Percentiles rank a stretch among this genome's conserved stretches.
These are phyloP conservation scores for Drosophila watanabei DNA, from an alignment of 1,140 invertebrate species.

Conservation along the genomic window DNA sequence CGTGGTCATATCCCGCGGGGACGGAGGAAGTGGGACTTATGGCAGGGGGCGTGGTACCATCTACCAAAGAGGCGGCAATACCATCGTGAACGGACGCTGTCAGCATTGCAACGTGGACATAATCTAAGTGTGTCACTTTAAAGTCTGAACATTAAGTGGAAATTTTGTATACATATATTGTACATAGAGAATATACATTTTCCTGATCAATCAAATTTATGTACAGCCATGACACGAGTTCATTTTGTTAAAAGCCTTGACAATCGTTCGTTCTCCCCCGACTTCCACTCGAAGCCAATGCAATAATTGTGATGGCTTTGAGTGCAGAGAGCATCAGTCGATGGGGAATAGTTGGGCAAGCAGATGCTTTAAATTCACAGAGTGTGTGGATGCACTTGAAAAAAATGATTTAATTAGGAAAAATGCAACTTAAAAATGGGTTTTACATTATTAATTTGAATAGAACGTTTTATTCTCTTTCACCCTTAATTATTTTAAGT, in stretches of 20 bases:
- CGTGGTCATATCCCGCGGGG: constrained; percentile 49
- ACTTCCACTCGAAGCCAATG: constrained; percentile 8
- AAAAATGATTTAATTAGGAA: neutral
- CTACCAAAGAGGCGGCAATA: constrained; percentile 44
- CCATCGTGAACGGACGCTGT: constrained; percentile 63
- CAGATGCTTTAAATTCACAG: constrained; percentile 4
- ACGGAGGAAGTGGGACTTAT: neutral
- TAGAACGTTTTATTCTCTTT: neutral
- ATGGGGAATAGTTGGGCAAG: constrained; percentile 8
- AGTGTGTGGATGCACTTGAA: neutral
- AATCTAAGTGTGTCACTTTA: constrained; percentile 19
- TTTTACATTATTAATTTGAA: too few relatives aligned
- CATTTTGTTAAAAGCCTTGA: constrained; percentile 48
- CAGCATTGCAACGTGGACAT: constrained; percentile 63
- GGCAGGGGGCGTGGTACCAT: constrained; percentile 29
- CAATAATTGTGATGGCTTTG: constrained; percentile 36
- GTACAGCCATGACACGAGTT: constrained; percentile 13
- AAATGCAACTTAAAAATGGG: neutral
- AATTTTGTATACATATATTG: neutral
- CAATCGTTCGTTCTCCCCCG: constrained; percentile 29
- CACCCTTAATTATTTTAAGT: neutral
- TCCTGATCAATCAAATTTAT: constrained; percentile 18
- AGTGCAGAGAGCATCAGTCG: constrained; percentile 19
- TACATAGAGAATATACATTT: neutral
- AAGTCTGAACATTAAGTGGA: constrained; percentile 25